Base-by-base conservation (phyloP, 2,797 vertebrate genomes). In the Parauchenoglanis punctatus region DNA sequence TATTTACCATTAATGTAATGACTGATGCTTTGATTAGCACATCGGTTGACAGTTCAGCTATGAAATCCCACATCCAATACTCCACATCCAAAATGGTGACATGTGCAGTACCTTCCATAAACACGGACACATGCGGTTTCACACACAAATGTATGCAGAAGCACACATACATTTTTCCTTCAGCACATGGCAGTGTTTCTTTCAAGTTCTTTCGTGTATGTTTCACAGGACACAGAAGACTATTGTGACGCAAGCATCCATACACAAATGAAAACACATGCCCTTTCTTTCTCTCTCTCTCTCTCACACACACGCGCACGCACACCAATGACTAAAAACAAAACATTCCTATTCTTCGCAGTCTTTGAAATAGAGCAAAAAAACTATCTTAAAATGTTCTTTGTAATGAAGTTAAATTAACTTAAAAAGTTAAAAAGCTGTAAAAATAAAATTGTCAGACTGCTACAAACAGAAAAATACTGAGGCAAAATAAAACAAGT, bases 321-420 rank as follows among this genome's bases (percentile, higher is more conserved):
- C 86, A 44, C 52, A 86, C 7, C 31, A 88, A 89, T 76, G 84
- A 89, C 81, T 68, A 68, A 83, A 89, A 81, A 85, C 11, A 67
- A 86, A 67, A 82, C 75, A 80, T 63, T 89, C 81, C 67, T 89
- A 87, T 85, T 84, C 56, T 85, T 90, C 67, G 88, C 84, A 81
- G 86, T 89, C 70, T 87, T 86, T 83, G 70, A 88, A 88, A 89
- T 63, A 83, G 18, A 23, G 56, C 56, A 78, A 78, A 89, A 89
- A 85, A 88, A 81, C 90, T 70, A 49, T 49, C 6, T 76, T 84
- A 73, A 89, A 87, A 92, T 77, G 67, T 83, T 87, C 28, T 25
- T 89, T 81, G 68, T 78, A 87, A 85, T 87, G 76, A 87, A 91
- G 54, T 84, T 83, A 92, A 90, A 91, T 92, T 92, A 93, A 92